Evolutionary conservation across 64 coral and sea anemone species (phyloP).

Genomic region (Platygyra sinensis): DNA sequence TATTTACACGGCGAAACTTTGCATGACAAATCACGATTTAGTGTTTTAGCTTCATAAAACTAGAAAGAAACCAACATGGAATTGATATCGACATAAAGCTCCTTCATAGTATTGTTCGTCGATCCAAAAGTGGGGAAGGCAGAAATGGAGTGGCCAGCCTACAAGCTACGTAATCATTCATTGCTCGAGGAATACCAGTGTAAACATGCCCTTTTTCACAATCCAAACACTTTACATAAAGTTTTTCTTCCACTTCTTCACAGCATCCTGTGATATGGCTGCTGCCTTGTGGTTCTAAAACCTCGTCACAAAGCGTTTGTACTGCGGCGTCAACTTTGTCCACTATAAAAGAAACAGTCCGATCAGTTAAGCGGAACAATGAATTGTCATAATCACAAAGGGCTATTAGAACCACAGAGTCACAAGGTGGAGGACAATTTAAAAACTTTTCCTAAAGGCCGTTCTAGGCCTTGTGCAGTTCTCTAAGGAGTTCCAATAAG

Average conservation of each 20-base stretch:
- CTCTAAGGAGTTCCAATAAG: too few relatives aligned
- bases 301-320: neutral
- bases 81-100: too few relatives aligned
- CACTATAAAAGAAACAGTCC: neutral
- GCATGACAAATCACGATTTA: too few relatives aligned
- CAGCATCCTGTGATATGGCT: neutral
- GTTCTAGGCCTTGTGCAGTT: too few relatives aligned
- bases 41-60: too few relatives aligned
- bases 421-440: too few relatives aligned
- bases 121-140: constrained; percentile 47
- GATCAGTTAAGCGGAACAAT: neutral
- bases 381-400: neutral
- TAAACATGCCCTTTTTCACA: constrained; percentile 8
- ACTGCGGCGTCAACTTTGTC: constrained; percentile 20
- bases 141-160: constrained; percentile 61
- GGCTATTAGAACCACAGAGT: too few relatives aligned
- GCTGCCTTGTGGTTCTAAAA: neutral
- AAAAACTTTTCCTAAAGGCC: too few relatives aligned
- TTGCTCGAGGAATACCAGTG: constrained; percentile 31
- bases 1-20: too few relatives aligned
- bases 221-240: neutral
- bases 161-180: constrained; percentile 57
- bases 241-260: neutral
- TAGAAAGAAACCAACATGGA: too few relatives aligned
- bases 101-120: constrained; percentile 21